Evolutionary conservation across 2,797 vertebrate genomes (phyloP), one percentile per base, ranked within the genome.

Genomic region (Atherinosoma microstoma): DNA sequence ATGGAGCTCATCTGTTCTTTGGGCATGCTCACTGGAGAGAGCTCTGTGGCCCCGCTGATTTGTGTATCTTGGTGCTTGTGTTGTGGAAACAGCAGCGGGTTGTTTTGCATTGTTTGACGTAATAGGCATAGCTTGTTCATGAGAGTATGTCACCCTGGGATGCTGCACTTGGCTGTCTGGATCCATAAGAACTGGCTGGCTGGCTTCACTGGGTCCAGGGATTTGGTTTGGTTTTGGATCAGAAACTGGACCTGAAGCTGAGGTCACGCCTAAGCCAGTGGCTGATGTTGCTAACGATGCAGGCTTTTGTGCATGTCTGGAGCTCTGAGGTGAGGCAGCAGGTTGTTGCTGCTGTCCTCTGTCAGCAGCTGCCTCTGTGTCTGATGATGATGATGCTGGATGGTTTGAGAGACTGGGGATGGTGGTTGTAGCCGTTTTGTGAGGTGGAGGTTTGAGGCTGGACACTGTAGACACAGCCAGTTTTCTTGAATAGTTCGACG

Each of bases 401-500:
- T 84, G 90, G 65, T 86, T 89, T 35, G 89, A 79, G 56, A 84
- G 45, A 80, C 70, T 85, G 34, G 84, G 79, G 49, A 73, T 65
- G 34, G 83, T 34, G 40, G 85, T 81, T 71, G 88, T 78, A 66
- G 89, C 64, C 13, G 89, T 78, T 91, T 90, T 93, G 74, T 78
- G 89, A 27, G 89, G 64, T 56, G 91, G 92, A 62, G 91, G 91
- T 80, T 92, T 94, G 67, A 89, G 91, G 87, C 93, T 94, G 65
- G 95, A 94, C 34, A 94, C 85, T 22, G 94, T 78, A 36, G 93
- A 94, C 53, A 94, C 92, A 13, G 93, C 86, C 15, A 94, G 64
- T 80, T 90, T 94, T 83, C 89, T 93, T 72, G 90, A 83, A 71
- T 91, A 90, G 65, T 84, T 93, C 60, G 91, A 87, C 0, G 80